A percentile compares a stretch with the other conserved stretches of the same genome.
Conservation (phyloP, 1,140 invertebrate species). For the Lucilia cuprina region DNA sequence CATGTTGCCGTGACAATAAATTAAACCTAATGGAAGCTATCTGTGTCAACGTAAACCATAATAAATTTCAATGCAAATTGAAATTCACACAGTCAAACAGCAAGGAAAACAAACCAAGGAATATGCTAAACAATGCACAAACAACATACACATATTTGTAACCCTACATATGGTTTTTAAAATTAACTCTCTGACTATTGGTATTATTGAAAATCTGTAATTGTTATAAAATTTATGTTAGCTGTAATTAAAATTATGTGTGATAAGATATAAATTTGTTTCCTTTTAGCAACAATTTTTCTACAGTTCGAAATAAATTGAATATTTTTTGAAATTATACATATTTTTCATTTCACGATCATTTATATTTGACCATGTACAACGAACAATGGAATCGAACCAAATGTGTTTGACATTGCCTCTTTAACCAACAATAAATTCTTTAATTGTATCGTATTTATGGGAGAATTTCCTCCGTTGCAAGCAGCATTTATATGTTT, state of each 20-base stretch:
- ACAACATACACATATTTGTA: not conserved
- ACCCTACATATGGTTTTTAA: not conserved
- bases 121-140: not conserved
- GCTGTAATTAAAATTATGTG: too few species aligned
- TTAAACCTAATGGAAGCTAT: not conserved
- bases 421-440: not conserved
- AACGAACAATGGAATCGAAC: too few species aligned
- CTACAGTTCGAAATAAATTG: too few species aligned
- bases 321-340: too few species aligned
- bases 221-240: too few species aligned
- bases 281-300: too few species aligned
- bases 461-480: not conserved
- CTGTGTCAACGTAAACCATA: not conserved
- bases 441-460: not conserved
- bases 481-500: not conserved
- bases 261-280: too few species aligned
- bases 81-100: not conserved
- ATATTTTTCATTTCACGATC: too few species aligned
- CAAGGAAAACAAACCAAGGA: not conserved
- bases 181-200: too few species aligned
- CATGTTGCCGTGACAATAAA: conserved; percentile 1
- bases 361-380: too few species aligned
- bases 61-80: not conserved
- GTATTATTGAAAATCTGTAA: too few species aligned
- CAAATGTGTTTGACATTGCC: not conserved